phyloP scores from a whole-genome alignment of 2,113 vertebrate species.

The Calidris pygmaea region DNA sequence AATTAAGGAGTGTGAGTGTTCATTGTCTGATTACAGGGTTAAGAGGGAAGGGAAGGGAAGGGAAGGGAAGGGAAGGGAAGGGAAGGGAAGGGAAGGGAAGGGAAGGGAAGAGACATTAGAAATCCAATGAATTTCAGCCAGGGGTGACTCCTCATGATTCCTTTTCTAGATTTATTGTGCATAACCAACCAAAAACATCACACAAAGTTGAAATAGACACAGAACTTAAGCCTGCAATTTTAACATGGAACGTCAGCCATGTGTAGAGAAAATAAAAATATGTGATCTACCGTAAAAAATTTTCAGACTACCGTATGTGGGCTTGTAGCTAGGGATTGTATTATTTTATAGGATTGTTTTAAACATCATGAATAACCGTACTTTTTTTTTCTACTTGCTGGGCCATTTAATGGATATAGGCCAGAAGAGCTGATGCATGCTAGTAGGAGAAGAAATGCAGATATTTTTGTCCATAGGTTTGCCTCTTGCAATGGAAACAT shows the following conservation, averaged over 20 bases:
- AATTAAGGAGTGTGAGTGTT: background rate
- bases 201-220: background rate
- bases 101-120: background rate
- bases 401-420: background rate
- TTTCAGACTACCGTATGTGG: background rate
- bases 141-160: background rate
- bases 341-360: background rate
- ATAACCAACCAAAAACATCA: background rate
- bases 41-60: background rate
- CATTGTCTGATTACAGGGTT: background rate
- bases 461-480: background rate
- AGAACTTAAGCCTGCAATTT: background rate
- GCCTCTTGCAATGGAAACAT: background rate
- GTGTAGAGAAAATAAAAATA: background rate
- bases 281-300: background rate
- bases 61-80: too few relatives aligned
- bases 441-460: background rate
- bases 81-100: too few relatives aligned
- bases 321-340: background rate
- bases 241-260: background rate
- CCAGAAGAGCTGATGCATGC: background rate
- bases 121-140: background rate
- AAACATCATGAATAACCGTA: background rate
- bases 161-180: background rate
- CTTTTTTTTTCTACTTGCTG: background rate